phyloP scores from a whole-genome alignment of 2,888 invertebrate genomes.

The Synergus itoensis region DNA sequence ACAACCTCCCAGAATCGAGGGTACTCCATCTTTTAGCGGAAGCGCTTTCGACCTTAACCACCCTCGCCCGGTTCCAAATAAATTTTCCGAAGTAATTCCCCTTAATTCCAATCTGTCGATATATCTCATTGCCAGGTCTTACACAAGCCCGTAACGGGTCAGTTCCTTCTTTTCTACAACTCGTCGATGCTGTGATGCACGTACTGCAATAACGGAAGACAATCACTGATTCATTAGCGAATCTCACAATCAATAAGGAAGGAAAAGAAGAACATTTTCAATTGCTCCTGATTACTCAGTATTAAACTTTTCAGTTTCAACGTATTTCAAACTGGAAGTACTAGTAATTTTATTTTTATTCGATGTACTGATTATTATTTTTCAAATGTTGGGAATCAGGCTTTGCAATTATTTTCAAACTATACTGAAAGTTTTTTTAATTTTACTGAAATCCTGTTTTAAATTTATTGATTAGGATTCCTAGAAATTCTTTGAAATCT shows the following conservation, averaged over 20 bases:
- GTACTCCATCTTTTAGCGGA: slow-evolving; percentile 35
- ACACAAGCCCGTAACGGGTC: slow-evolving; percentile 36
- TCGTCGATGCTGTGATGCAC: slow-evolving; percentile 34
- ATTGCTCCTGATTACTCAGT: neutral
- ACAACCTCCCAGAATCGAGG: slow-evolving; percentile 38
- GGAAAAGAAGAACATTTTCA: neutral
- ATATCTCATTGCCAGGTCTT: slow-evolving; percentile 18
- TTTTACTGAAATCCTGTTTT: no score
- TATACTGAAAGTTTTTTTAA: no score
- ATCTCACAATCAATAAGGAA: slow-evolving; percentile 27
- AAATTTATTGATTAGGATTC: no score
- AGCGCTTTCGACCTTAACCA: slow-evolving; percentile 24
- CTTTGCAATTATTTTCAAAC: no score
- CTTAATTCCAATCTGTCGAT: slow-evolving; percentile 52
- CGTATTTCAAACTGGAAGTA: neutral
- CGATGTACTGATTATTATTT: no score
- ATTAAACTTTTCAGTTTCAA: neutral
- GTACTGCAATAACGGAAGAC: slow-evolving; percentile 34
- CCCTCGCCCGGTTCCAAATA: slow-evolving; percentile 42
- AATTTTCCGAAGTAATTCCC: slow-evolving; percentile 50
- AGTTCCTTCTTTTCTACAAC: slow-evolving; percentile 40
- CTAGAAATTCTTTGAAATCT: no score
- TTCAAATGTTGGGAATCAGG: no score
- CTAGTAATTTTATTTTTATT: no score
- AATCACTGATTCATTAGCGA: slow-evolving; percentile 37